A percentile compares a stretch with the other conserved stretches of the same genome.
Conservation (phyloP, 2,888 invertebrate genomes). For the Invenusta paracnida region DNA sequence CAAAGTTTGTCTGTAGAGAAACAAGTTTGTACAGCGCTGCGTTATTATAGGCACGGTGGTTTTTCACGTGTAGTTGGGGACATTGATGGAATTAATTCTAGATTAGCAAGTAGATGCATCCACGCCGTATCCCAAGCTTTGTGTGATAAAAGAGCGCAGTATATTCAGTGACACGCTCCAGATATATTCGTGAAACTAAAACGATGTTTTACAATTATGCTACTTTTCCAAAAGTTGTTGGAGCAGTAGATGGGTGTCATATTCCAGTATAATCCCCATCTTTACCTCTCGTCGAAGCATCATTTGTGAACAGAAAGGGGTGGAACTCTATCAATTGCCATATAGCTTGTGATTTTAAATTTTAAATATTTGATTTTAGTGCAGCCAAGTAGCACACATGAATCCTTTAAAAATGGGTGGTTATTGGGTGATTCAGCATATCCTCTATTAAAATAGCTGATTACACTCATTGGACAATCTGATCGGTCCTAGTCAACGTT, state of each 20-base stretch:
- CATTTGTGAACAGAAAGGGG: conserved; percentile 34
- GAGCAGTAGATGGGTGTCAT: not conserved
- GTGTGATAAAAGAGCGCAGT: not conserved
- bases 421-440: conserved; percentile 11
- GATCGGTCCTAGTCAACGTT: not conserved
- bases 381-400: conserved; percentile 16
- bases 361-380: conserved; percentile 10
- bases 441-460: not conserved
- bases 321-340: conserved; percentile 23
- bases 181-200: not conserved
- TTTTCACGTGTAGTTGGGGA: not conserved
- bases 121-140: not conserved
- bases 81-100: no score
- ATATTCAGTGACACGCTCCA: not conserved
- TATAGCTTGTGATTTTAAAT: conserved; percentile 8
- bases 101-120: not conserved
- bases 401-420: not conserved
- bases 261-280: not conserved
- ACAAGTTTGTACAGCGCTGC: not conserved
- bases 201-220: not conserved
- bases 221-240: not conserved
- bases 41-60: not conserved
- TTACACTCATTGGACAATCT: not conserved
- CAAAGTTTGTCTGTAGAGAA: not conserved
- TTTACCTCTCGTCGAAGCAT: not conserved